Evolutionary conservation across 2,113 vertebrate species (phyloP).

Genomic region (Crotophaga sulcirostris): DNA sequence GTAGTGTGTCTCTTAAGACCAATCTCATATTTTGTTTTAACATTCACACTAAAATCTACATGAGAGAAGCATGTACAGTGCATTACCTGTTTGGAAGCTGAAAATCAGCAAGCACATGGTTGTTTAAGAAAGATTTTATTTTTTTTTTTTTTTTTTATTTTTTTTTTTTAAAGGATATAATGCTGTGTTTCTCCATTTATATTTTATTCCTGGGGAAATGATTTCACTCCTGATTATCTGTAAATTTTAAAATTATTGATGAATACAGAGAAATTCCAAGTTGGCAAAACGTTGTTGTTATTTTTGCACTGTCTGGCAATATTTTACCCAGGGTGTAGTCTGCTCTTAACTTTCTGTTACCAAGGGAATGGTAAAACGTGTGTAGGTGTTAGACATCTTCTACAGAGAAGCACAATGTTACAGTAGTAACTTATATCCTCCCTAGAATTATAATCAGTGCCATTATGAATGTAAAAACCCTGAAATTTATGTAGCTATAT

Average conservation of each 20-base stretch:
- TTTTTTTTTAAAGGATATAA: not conserved
- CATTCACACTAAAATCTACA: not conserved
- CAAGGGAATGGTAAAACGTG: not conserved
- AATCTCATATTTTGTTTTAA: not conserved
- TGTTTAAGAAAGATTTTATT: not conserved
- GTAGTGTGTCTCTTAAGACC: not conserved
- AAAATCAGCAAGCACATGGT: not conserved
- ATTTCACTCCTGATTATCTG: not conserved
- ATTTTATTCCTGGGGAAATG: not conserved
- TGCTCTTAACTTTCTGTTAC: not conserved
- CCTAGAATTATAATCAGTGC: not conserved
- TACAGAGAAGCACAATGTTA: not conserved
- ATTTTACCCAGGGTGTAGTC: not conserved
- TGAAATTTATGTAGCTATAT: not conserved
- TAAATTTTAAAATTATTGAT: not conserved
- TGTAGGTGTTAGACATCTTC: conserved; percentile 1
- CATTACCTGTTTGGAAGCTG: not conserved
- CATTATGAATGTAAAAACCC: not conserved
- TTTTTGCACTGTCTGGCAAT: not conserved
- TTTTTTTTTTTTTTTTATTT: no score
- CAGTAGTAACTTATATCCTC: not conserved
- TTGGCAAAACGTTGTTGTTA: not conserved
- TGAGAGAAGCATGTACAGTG: not conserved
- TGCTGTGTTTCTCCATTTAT: not conserved
- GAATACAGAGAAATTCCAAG: not conserved